Evolutionary conservation across 2,797 vertebrate genomes (phyloP), one percentile per base, ranked within the genome.

Genomic region (Cyclopterus lumpus): DNA sequence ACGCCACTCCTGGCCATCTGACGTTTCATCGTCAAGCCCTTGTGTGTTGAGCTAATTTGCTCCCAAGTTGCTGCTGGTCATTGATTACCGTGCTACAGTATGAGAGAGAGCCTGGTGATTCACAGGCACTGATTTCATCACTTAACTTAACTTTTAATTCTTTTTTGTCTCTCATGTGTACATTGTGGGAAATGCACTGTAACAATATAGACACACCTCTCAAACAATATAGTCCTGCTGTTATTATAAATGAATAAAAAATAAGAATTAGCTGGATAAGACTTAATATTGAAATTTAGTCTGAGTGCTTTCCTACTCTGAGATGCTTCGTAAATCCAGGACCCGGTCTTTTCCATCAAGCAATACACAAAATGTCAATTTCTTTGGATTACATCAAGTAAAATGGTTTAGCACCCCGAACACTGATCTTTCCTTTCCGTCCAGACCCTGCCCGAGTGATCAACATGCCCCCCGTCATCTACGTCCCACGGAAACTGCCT

Each of bases 401-500:
- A 66, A 11, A 64, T 49, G 40, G 10, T 30, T 26, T 16, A 8
- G 20, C 5, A 7, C 8, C 2, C 16, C 63, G 26, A 5, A 58
- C 18, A 2, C 15, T 8, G 20, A 61, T 58, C 55, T 36, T 16
- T 30, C 2, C 4, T 83, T 67, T n/a, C 5, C 16, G 20, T 71
- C 3, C 85, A 99, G 98, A 99, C 90, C 98, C 98, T 70, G 98
- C 98, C 91, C 96, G 98, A 1, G 98, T 99, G 93, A 95, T 99
- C 87, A 99, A 98, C 93, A 99, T 99, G 98, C 98, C 98, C 73
- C 95, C 98, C 0, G 90, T 99, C 87, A 98, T 99, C 90, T 99
- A 99, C 0, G 96, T 99, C 85, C 98, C 98, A 64, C 96, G 97
- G 80, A 98, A 97, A 91, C 97, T 99, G 92, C 97, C 98, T 1